Base-by-base conservation (phyloP, 2,888 invertebrate species). In the Drosophila barbarae region DNA sequence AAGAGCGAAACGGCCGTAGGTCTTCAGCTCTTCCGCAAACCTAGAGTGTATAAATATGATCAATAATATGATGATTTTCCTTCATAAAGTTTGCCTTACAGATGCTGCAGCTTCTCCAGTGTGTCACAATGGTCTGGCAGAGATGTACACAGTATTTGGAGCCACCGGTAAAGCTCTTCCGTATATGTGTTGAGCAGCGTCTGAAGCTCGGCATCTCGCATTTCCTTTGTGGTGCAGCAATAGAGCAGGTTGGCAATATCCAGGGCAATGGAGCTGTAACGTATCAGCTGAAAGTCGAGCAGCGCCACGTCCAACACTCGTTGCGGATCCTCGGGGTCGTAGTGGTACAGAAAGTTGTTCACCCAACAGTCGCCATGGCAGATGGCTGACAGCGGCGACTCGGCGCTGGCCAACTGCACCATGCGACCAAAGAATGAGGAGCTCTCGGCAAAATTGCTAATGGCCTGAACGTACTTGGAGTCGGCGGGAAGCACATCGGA, bases 311-410 rank as follows among this genome's bases (percentile, higher is more conserved):
- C 92, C 55, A 90, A 89, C 52, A 92, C 91, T 0, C 57, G 66
- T 57, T 91, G 90, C 0, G 90, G 91, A 35, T 85, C 74, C 57
- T 53, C 63, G 10, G 80, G 64, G 38, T 90, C 89, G 71, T 93
- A 92, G 71, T 91, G 90, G 81, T 93, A 94, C 23, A 94, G 86
- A 77, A 94, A 91, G 86, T 94, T 94, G 78, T 94, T 94, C 0
- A 93, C 93, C 94, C 94, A 94, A 82, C 94, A 94, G 74, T 94
- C 94, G 0, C 94, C 94, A 76, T 94, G 94, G 55, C 93, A 92
- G 72, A 94, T 93, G 3, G 94, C 93, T 0, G 93, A 93, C 42
- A 94, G 84, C 0, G 93, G 92, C 39, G 93, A 93, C 73, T 91
- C 90, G 0, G 92, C 91, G 3, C 91, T 90, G 1, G 93, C 93